Percentiles rank a stretch among this genome's conserved stretches.
phyloP scores from a whole-genome alignment of 1,140 invertebrate genomes.

The Drosophila bifasciata region DNA sequence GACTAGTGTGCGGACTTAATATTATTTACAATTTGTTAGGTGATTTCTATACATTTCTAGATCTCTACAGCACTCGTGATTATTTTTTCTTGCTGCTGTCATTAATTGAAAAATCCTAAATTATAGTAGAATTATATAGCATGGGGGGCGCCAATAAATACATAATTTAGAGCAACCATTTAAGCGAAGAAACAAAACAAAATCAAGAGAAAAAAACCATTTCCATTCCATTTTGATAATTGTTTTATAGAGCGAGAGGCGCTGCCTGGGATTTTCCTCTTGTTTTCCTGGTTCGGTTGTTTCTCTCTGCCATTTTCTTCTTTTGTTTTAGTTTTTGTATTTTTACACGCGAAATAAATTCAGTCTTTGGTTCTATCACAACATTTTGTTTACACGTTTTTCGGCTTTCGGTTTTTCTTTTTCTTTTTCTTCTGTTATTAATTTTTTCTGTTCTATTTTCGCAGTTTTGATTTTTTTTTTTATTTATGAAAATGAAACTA shows the following conservation, averaged over 20 bases:
- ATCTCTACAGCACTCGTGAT: no score
- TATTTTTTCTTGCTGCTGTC: constrained; percentile 24
- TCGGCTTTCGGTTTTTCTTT: constrained; percentile 62
- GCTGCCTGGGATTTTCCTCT: constrained; percentile 33
- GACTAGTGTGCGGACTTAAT: constrained; percentile 80
- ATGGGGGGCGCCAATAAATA: constrained; percentile 66
- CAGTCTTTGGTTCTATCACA: constrained; percentile 84
- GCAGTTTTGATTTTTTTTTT: constrained; percentile 14
- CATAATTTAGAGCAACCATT: constrained; percentile 44
- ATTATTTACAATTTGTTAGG: constrained; percentile 79
- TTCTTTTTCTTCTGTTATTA: constrained; percentile 3
- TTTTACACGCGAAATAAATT: constrained; percentile 82
- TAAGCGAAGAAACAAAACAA: constrained; percentile 17
- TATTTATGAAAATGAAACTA: constrained; percentile 52
- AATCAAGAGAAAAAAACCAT: constrained; percentile 23
- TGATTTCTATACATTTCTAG: background rate
- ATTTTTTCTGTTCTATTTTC: constrained; percentile 27
- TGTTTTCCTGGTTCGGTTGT: constrained; percentile 8
- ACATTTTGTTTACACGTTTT: constrained; percentile 84
- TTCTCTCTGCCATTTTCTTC: background rate
- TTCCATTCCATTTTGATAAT: constrained; percentile 41
- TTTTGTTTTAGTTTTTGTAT: constrained; percentile 37
- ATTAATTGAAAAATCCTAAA: constrained; percentile 31
- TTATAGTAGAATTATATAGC: constrained; percentile 51
- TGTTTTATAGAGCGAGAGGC: constrained; percentile 60